Evolutionary conservation across 2,113 vertebrate species (phyloP), one percentile per base, ranked within the genome.

Genomic region (Alligator sinensis): DNA sequence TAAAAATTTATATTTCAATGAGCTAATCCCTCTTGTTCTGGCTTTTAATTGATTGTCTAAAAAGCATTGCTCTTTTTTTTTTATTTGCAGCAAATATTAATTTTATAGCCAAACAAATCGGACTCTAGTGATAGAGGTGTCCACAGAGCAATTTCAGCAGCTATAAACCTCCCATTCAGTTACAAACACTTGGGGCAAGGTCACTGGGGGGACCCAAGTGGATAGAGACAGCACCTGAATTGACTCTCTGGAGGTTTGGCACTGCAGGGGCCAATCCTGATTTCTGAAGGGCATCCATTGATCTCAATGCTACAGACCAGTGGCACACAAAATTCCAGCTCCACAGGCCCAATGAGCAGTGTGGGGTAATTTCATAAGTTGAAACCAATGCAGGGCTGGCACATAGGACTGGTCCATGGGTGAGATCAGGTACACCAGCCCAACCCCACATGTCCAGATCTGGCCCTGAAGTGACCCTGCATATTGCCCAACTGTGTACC

Each of bases 1-100:
- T 98, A 98, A 98, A 98, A 97, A 98, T 98, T 97, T 90, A 98
- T 97, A 93, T 95, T 97, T 95, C 55, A 8, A 83, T 98, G 97
- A 98, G 97, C 97, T 98, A 96, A 97, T 97, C 88, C 63, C 90
- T 92, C 92, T 93, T 0, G 22, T 89, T 87, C 61, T 93, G 97
- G 97, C 97, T 98, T 97, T 98, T 98, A 98, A 98, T 98, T 97
- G 98, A 98, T 97, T 97, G 96, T 88, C 95, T 98, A 94, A 97
- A 96, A 97, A 98, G 98, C 96, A 60, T 15, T 59, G 76, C 91
- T 96, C 77, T 82, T 86, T 93, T 34, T 83, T 84, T 96, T 97
- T 95, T 93, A 94, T 97, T 96, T 91, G 89, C 87, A 94, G 91
- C 11, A 19, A 93, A 96, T 96, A 95, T 97, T 97, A 91, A 84